Conservation (phyloP, 30 jellyfish, hydroid and myxozoan genomes). For the Aurelia sp. region DNA sequence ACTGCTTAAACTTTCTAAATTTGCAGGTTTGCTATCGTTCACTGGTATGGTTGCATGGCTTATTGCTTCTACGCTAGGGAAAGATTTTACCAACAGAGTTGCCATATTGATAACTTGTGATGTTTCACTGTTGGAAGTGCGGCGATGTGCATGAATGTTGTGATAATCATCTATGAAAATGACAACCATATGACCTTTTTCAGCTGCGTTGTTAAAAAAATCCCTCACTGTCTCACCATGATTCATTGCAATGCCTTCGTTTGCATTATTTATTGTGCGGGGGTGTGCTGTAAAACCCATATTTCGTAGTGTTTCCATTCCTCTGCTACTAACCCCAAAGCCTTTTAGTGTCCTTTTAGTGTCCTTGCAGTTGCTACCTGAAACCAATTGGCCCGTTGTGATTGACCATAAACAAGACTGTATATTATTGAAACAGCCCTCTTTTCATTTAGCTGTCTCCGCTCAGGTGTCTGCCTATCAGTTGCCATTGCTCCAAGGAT, state of each 20-base stretch:
- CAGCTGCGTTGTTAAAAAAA: constrained; percentile 4
- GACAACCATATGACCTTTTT: constrained; percentile 17
- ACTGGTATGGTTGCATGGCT: constrained; percentile 15
- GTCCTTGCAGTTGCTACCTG: constrained; percentile 29
- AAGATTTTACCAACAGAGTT: not conserved
- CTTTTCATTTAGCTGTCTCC: constrained; percentile 18
- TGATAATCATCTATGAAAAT: constrained; percentile 33
- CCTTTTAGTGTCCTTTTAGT: no score
- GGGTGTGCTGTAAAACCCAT: constrained; percentile 28
- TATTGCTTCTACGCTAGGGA: constrained; percentile 9
- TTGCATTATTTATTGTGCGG: not conserved
- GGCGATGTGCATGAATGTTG: constrained; percentile 21
- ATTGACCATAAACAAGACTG: constrained; percentile 28
- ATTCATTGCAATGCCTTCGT: constrained; percentile 1
- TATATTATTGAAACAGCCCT: constrained; percentile 16
- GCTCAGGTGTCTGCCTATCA: constrained; percentile 5
- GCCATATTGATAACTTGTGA: constrained; percentile 11
- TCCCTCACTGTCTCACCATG: constrained; percentile 3
- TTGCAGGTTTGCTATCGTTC: constrained; percentile 12
- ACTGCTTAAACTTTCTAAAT: not conserved
- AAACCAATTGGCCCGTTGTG: constrained; percentile 28
- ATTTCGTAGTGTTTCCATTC: constrained; percentile 5
- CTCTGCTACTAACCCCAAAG: not conserved
- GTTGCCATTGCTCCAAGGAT: constrained; percentile 18
- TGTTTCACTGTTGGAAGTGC: not conserved